phyloP scores from a whole-genome alignment of 2,113 vertebrate genomes.

The Stegostoma tigrinum region DNA sequence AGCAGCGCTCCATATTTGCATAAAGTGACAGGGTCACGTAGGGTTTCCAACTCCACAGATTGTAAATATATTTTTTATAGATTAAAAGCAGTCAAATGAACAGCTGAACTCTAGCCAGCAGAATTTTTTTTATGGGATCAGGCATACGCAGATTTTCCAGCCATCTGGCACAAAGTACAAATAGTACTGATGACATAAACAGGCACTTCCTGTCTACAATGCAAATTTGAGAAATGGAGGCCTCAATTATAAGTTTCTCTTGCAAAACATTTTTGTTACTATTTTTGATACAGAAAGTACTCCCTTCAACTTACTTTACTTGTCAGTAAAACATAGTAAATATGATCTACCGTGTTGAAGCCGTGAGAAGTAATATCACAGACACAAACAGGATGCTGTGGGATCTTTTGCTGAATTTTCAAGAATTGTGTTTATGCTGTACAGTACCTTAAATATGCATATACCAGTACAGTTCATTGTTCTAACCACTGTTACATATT shows the following conservation, averaged over 20 bases:
- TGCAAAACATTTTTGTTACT: neutral
- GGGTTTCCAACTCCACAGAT: neutral
- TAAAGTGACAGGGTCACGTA: neutral
- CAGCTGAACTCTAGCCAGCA: neutral
- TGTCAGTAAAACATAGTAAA: neutral
- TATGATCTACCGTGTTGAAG: neutral
- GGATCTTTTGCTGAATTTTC: neutral
- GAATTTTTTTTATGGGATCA: neutral
- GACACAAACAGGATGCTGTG: neutral
- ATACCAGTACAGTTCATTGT: neutral
- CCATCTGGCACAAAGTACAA: neutral
- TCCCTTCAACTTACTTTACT: neutral
- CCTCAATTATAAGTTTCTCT: neutral
- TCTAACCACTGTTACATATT: neutral
- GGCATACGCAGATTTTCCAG: neutral
- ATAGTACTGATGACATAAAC: neutral
- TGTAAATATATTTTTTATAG: neutral
- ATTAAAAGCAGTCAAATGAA: neutral
- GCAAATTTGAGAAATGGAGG: neutral
- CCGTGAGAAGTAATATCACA: neutral
- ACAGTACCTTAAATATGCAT: neutral
- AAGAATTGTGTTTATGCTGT: neutral
- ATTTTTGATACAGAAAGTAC: neutral
- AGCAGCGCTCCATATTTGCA: neutral
- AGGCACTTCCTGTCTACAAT: neutral